Conservation (phyloP, 2,888 invertebrate genomes). For the Syrista parreyssii region DNA sequence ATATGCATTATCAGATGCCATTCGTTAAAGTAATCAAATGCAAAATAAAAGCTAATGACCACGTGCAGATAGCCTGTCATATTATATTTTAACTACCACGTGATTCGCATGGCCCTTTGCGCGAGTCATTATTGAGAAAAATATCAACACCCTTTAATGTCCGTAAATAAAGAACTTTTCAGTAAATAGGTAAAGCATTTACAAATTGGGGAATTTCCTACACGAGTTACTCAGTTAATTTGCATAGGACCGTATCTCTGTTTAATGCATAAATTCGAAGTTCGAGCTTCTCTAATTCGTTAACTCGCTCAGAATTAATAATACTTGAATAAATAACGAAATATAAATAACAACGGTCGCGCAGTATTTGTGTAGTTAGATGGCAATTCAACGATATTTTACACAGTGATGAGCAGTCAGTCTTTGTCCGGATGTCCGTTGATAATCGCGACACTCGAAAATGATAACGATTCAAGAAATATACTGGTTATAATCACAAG, state of each 20-base stretch:
- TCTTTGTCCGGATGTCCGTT: not conserved
- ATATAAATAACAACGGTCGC: not conserved
- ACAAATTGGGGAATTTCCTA: not conserved
- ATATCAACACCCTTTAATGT: not conserved
- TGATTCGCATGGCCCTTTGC: not conserved
- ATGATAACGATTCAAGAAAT: not conserved
- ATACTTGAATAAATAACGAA: not conserved
- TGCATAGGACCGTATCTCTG: not conserved
- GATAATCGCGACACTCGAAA: not conserved
- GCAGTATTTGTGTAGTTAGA: not conserved
- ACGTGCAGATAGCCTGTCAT: not conserved
- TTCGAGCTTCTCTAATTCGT: not conserved
- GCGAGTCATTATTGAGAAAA: not conserved
- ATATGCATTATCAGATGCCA: not conserved
- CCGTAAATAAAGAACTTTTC: not conserved
- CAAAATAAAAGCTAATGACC: not conserved
- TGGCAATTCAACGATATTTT: not conserved
- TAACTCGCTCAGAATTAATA: not conserved
- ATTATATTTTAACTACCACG: not conserved
- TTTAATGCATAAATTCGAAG: not conserved
- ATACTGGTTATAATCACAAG: not conserved
- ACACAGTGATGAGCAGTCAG: not conserved
- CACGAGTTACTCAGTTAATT: not conserved
- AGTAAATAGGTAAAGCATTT: not conserved
- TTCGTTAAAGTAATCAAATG: not conserved